Evolutionary conservation across 2,797 vertebrate genomes (phyloP), one percentile per base, ranked within the genome.

Genomic region (Danio choprae): DNA sequence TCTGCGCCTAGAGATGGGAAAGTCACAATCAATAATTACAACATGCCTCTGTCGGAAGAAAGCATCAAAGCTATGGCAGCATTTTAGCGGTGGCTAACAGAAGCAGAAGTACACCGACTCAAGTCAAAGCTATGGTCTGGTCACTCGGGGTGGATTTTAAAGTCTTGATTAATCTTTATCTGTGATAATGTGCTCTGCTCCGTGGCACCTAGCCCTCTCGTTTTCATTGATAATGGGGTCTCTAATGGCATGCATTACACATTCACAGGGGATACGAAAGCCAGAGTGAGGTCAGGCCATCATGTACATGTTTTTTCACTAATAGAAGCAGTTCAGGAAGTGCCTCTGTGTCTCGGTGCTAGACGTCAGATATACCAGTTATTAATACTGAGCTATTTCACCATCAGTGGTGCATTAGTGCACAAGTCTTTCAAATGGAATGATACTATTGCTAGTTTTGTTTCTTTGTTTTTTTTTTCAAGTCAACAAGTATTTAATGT

Each of bases 21-120:
- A 88, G 87, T 87, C 87, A 88, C 88, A 87, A 94, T 94, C 92
- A 92, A 91, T 92, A 92, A 91, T 86, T 83, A 84, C 82, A 84
- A 63, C 74, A 68, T 7, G 60, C 79, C 78, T 59, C 80, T 77
- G 44, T 79, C 72, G 22, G 51, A 41, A 29, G 73, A 74, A 79
- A 41, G n/a, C 64, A 80, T 71, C 68, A 59, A 79, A 62, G 46
- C 55, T 38, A 29, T 78, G 44, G 29, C 12, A 44, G 64, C 20
- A 67, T 56, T n/a, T 58, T 51, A 65, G 80, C 44, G 38, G 18
- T 53, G 20, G 29, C 70, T 81, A 75, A 84, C 77, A 77, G 41
- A 48, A 74, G 68, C 44, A 60, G 41, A 58, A 79, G 29, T 59
- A 55, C 40, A 50, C 59, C 11, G 20, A 51, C 46, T 48, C 12